A percentile compares a stretch with the other conserved stretches of the same genome.
Conservation (phyloP, 2,888 invertebrate genomes). For the Malachius bipustulatus region DNA sequence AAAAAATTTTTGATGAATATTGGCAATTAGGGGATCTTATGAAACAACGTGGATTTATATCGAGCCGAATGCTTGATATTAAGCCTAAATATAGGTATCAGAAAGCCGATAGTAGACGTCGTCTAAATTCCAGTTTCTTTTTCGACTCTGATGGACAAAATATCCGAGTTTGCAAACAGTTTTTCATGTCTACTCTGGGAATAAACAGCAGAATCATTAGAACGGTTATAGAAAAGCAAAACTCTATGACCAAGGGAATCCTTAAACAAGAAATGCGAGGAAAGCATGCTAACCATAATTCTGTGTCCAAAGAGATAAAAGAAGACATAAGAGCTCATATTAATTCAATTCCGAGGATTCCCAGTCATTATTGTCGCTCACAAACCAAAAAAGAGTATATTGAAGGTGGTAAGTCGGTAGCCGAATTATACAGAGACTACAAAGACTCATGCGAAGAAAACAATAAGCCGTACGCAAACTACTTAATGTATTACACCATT, state of each 20-base stretch:
- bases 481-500: slow-evolving; percentile 17
- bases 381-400: slow-evolving; percentile 20
- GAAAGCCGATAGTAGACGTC: slow-evolving; percentile 16
- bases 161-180: slow-evolving; percentile 14
- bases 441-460: slow-evolving; percentile 15
- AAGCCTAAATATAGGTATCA: slow-evolving; percentile 20
- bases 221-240: slow-evolving; percentile 7
- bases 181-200: slow-evolving; percentile 12
- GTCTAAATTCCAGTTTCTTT: slow-evolving; percentile 20
- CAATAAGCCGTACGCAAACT: slow-evolving; percentile 10
- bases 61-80: slow-evolving; percentile 14
- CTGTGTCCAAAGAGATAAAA: slow-evolving; percentile 15
- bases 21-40: slow-evolving; percentile 17
- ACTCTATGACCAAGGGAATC: slow-evolving; percentile 12
- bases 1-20: slow-evolving; percentile 17
- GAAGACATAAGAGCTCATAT: slow-evolving; percentile 19
- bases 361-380: slow-evolving; percentile 21
- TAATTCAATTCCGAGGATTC: slow-evolving; percentile 21
- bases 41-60: slow-evolving; percentile 19
- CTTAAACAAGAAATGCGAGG: slow-evolving; percentile 19
- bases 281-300: slow-evolving; percentile 21
- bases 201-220: slow-evolving; percentile 10
- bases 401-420: slow-evolving; percentile 20
- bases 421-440: slow-evolving; percentile 20
- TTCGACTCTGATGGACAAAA: slow-evolving; percentile 16